Evolutionary conservation across 2,113 vertebrate genomes (phyloP), one percentile per base, ranked within the genome.

Genomic region (Phalacrocorax aristotelis): DNA sequence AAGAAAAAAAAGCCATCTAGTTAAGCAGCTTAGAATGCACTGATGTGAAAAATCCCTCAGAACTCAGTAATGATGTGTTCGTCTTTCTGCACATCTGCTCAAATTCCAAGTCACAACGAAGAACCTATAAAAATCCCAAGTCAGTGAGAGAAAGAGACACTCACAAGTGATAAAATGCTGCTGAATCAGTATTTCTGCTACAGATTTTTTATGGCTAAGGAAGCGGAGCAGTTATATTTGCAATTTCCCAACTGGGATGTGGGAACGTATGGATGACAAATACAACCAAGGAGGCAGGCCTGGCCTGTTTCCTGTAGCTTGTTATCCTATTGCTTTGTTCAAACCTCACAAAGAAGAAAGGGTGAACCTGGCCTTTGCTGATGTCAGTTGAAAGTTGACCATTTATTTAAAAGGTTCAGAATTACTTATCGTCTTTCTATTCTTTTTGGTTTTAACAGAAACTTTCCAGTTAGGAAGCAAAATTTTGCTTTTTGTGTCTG

Each of bases 11-110:
- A 77, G 14, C 11, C 38, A 69, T 72, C 62, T 62, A 74, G 40
- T 95, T 86, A 95, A 96, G 85, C 27, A 93, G 36, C 42, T 96
- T 86, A 77, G 60, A 91, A 89, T 34, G 42, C 68, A 96, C 21
- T 57, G 70, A 89, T 64, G 46, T 71, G 64, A 91, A 91, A 96
- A 91, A 86, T 93, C 64, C 21, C 70, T 86, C 20, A 38, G 62
- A 92, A 95, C 74, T 85, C 34, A 90, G 18, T 77, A 85, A 75
- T 74, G 74, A 74, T 32, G 17, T 62, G 36, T 77, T 95, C 13
- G 2, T 93, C 29, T 79, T 94, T 54, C 58, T 83, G 66, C 49
- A 87, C 54, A 85, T 91, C 72, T 95, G 81, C 51, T 95, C 61
- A 95, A 89, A 85, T 72, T 93, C n/a, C 66, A 81, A 81, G 48